Conservation (phyloP, 2,797 vertebrate genomes). For the Rhabdomys pumilio region DNA sequence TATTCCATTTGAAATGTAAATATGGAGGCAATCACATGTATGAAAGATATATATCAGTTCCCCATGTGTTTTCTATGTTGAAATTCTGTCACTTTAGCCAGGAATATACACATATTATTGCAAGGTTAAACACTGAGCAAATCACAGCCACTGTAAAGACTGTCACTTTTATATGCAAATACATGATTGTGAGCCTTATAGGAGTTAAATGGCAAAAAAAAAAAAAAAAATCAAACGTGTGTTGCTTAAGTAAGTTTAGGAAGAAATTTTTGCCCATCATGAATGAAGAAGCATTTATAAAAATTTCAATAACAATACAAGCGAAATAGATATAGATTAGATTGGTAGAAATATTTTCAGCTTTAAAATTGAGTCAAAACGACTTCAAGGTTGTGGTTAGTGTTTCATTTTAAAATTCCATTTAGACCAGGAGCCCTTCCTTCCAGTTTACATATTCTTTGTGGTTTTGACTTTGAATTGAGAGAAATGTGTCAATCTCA, state of each 20-base stretch:
- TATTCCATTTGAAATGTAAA: constrained; percentile 13
- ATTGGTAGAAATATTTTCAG: constrained; percentile 3
- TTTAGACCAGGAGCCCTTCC: not conserved
- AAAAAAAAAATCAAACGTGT: constrained; percentile 39
- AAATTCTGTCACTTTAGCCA: not conserved
- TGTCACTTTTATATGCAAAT: constrained; percentile 30
- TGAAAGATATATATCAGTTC: not conserved
- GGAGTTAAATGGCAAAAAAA: constrained; percentile 58
- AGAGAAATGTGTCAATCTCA: constrained; percentile 22
- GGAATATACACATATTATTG: not conserved
- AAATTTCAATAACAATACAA: constrained; percentile 54
- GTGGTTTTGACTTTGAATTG: constrained; percentile 23
- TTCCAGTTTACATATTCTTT: constrained; percentile 54
- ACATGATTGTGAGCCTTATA: constrained; percentile 1
- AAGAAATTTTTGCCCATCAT: not conserved
- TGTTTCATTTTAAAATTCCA: constrained; percentile 59
- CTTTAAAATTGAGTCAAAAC: constrained; percentile 68
- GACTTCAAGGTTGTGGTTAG: constrained; percentile 35
- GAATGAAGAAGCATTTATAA: constrained; percentile 55
- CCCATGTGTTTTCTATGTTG: constrained; percentile 10
- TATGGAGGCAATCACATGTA: not conserved
- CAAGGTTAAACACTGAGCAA: constrained; percentile 23
- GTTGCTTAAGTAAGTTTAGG: not conserved
- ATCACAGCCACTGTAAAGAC: constrained; percentile 14
- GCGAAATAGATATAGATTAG: constrained; percentile 25